Evolutionary conservation across 2,797 vertebrate species (phyloP).

Genomic region (Graptemys geographica): DNA sequence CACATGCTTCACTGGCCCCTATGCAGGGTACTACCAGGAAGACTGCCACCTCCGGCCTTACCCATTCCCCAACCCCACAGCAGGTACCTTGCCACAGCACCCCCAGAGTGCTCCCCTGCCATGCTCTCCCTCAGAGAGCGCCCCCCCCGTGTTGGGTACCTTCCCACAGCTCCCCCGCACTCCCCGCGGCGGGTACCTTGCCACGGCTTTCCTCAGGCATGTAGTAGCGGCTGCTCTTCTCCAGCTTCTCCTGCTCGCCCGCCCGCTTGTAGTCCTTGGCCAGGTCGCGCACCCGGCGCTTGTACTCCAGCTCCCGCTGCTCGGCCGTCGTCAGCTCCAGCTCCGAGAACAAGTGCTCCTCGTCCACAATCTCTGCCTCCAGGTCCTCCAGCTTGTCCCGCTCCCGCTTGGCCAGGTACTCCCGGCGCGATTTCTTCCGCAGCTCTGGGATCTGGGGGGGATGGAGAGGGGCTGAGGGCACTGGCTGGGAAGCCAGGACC

Average conservation of each 20-base stretch:
- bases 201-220: conserved; percentile 91
- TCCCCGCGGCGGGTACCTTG: conserved; percentile 79
- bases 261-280: conserved; percentile 92
- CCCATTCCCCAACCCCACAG: no score
- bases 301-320: conserved; percentile 86
- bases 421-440: conserved; percentile 90
- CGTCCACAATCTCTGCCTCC: conserved; percentile 91
- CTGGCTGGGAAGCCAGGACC: background rate
- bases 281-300: conserved; percentile 88
- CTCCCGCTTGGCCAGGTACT: conserved; percentile 91
- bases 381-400: conserved; percentile 94
- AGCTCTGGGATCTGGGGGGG: conserved; percentile 87
- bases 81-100: background rate
- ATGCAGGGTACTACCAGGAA: background rate
- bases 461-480: background rate
- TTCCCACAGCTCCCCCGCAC: no score
- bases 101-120: background rate
- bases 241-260: conserved; percentile 88
- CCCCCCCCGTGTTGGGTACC: no score
- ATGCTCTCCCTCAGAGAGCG: no score
- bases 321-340: conserved; percentile 83
- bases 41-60: background rate
- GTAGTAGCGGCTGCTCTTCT: conserved; percentile 92
- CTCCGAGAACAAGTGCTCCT: conserved; percentile 89
- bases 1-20: background rate